Evolutionary conservation across 2,888 invertebrate species (phyloP), one percentile per base, ranked within the genome.

Genomic region (Dolichomitus sp.): DNA sequence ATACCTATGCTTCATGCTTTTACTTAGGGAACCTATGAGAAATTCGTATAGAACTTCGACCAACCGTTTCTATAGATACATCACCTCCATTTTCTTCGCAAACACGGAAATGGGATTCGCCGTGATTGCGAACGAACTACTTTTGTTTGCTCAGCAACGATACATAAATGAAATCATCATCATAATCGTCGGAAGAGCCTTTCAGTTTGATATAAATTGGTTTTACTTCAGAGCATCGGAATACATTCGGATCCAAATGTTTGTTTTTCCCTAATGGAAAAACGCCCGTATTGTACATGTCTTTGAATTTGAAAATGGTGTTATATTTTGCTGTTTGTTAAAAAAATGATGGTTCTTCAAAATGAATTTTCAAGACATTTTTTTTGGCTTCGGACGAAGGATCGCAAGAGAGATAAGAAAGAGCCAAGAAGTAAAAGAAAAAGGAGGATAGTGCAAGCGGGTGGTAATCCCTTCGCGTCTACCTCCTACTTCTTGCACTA

Each of bases 391-490:
- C 1, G 42, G 9, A 17, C 69, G 50, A 54, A 63, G 50, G 74
- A 74, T 75, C 50, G 59, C 52, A 59, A 81, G 65, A 54, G 74
- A 80, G 81, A 80, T 79, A 74, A 72, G 72, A 72, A 81, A 83
- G 68, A 80, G 65, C 66, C 79, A 70, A 82, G 75, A 42, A 37
- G 66, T 40, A 68, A 54, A 76, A 50, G 72, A 80, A 81, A 79
- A 70, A 65, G 68, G 42, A 40, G 52, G 68, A 68, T 79, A 59
- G 66, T 72, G 74, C 33, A 72, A 76, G 77, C 79, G 73, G 70
- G 76, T 45, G 82, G 81, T 80, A 86, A 85, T 81, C 80, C 81
- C 54, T 48, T 68, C 59, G 48, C 61, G 63, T 72, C 75, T 69
- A 70, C 72, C 76, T 52, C 72, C 57, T 74, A 63, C 48, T 81